These are phyloP conservation scores for Galago senegalensis DNA, from an alignment of 2,797 vertebrate species.

Conservation along the genomic window DNA sequence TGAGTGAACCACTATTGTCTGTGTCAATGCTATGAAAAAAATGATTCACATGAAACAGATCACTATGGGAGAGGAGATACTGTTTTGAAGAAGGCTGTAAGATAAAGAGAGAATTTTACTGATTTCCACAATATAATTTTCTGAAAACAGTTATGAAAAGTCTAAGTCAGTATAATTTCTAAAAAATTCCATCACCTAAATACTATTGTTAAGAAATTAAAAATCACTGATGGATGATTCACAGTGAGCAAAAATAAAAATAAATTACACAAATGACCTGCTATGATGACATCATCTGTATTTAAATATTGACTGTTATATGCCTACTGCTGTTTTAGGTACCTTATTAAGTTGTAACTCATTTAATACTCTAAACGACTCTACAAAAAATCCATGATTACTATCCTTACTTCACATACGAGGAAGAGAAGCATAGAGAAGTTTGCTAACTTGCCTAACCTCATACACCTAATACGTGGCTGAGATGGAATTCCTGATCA, in stretches of 20 bases:
- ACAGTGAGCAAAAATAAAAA: background rate
- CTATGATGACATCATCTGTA: background rate
- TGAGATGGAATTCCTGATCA: background rate
- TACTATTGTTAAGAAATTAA: background rate
- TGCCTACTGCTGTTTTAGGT: background rate
- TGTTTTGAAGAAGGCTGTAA: background rate
- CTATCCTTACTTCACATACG: background rate
- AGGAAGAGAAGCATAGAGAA: background rate
- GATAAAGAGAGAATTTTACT: constrained; percentile 17
- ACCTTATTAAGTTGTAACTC: background rate
- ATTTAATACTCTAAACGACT: background rate
- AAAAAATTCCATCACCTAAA: background rate
- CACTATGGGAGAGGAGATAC: background rate
- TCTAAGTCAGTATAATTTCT: background rate
- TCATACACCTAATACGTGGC: background rate
- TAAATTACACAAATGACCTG: background rate
- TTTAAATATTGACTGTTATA: background rate
- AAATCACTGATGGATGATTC: background rate
- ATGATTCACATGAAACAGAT: background rate
- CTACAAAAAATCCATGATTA: background rate
- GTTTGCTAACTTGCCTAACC: background rate
- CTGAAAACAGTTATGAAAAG: background rate
- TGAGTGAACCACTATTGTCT: background rate
- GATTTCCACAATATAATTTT: background rate
- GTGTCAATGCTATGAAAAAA: constrained; percentile 10